A percentile compares a stretch with the other conserved stretches of the same genome.
Conservation (phyloP, 2,113 vertebrate species). For the Tor tambroides region DNA sequence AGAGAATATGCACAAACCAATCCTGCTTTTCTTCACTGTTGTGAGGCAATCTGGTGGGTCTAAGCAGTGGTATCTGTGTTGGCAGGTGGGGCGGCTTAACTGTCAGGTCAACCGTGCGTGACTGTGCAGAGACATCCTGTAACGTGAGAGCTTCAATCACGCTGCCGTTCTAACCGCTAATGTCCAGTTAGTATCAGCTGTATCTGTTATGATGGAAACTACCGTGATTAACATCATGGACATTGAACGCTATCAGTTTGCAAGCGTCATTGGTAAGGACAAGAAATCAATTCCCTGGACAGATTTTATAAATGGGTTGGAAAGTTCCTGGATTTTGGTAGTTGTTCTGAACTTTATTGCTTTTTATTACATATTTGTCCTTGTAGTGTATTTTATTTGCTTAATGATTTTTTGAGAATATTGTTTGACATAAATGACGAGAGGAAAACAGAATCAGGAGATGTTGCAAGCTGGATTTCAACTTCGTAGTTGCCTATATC, state of each 20-base stretch:
- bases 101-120: constrained; percentile 44
- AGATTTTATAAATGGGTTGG: neutral
- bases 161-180: neutral
- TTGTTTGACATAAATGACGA: no score
- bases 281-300: neutral
- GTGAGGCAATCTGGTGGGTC: neutral
- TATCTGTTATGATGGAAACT: constrained; percentile 33
- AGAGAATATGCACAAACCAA: neutral
- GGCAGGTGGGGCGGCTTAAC: constrained; percentile 60
- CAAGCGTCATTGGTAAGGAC: neutral
- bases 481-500: neutral
- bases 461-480: neutral
- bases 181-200: neutral
- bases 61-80: neutral
- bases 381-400: neutral
- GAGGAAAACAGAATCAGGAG: neutral
- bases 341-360: neutral
- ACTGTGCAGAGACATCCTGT: constrained; percentile 41
- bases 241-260: neutral
- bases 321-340: neutral
- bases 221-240: constrained; percentile 14
- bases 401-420: neutral
- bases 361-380: no score
- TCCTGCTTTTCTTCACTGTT: neutral
- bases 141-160: constrained; percentile 11